These are phyloP conservation scores for Murina feae DNA, from an alignment of 2,113 vertebrate genomes.

Conservation along the genomic window DNA sequence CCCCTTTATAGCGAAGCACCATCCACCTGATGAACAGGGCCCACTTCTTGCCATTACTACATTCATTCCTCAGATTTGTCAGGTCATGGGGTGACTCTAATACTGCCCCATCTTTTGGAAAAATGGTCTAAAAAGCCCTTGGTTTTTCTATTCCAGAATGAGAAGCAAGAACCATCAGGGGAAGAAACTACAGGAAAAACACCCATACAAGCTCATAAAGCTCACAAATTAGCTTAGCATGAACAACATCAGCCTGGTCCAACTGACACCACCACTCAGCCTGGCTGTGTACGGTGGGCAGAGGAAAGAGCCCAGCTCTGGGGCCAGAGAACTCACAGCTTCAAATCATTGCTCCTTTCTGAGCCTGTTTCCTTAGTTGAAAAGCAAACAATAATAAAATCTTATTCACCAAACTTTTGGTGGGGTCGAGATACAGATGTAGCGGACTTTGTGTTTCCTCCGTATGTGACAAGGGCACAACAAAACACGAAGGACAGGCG, in stretches of 20 bases:
- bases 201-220: not conserved
- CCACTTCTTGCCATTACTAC: not conserved
- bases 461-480: not conserved
- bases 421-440: not conserved
- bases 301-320: not conserved
- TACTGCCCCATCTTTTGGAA: not conserved
- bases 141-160: not conserved
- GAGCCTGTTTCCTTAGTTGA: not conserved
- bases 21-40: not conserved
- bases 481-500: not conserved
- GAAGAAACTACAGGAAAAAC: not conserved
- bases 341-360: not conserved
- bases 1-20: not conserved
- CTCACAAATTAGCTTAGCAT: slow-evolving; percentile 28
- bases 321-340: not conserved
- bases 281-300: not conserved
- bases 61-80: not conserved
- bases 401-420: not conserved
- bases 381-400: slow-evolving; percentile 13
- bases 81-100: not conserved
- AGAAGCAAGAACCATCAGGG: slow-evolving; percentile 24
- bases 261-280: not conserved
- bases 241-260: not conserved
- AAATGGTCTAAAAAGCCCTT: not conserved
- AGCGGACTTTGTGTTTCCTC: not conserved